Conservation (phyloP, 1,140 invertebrate genomes). For the Octopus sinensis region DNA sequence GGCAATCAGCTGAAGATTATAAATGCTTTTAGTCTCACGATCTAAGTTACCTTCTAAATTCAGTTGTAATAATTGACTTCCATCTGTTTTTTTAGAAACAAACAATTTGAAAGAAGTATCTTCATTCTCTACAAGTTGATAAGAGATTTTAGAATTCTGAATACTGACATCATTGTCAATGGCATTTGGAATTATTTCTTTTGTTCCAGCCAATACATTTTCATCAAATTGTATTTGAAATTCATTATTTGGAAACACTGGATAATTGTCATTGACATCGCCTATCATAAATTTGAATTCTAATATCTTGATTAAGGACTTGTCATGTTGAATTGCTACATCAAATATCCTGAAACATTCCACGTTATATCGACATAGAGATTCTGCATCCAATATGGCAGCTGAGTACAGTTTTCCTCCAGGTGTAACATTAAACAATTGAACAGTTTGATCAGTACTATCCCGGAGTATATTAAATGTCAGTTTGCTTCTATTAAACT, state of each 20-base stretch:
- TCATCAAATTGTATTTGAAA: slow-evolving; percentile 29
- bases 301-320: not conserved
- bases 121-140: slow-evolving; percentile 55
- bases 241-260: slow-evolving; percentile 63
- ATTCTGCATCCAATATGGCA: not conserved
- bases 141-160: not conserved
- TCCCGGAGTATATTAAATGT: not conserved
- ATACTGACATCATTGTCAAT: slow-evolving; percentile 76
- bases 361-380: not conserved
- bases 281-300: slow-evolving; percentile 87
- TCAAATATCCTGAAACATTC: not conserved
- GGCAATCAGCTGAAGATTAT: slow-evolving; percentile 80
- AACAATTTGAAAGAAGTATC: slow-evolving; percentile 69
- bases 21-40: slow-evolving; percentile 77
- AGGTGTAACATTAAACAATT: not conserved
- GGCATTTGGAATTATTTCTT: slow-evolving; percentile 48
- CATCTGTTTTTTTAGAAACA: slow-evolving; percentile 67
- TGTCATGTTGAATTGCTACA: not conserved
- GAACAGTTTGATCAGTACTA: not conserved
- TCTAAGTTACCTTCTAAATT: slow-evolving; percentile 76
- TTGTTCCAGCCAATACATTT: slow-evolving; percentile 25
- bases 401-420: not conserved
- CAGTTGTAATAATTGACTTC: slow-evolving; percentile 61
- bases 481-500: not conserved
- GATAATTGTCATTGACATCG: slow-evolving; percentile 79